A percentile compares a stretch with the other conserved stretches of the same genome.
Evolutionary conservation across 2,888 invertebrate species (phyloP).

Genomic region (Phasia obesa): DNA sequence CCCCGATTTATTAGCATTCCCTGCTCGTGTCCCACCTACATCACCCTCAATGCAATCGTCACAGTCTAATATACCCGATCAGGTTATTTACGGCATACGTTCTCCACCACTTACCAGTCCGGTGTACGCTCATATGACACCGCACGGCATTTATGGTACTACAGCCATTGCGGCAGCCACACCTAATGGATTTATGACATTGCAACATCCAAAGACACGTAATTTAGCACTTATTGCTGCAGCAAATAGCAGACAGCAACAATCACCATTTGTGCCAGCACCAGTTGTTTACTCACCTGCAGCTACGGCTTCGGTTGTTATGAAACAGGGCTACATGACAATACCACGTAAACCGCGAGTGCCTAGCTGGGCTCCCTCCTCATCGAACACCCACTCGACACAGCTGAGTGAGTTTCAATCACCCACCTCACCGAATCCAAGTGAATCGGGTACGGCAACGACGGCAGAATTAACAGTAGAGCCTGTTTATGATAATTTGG

Average conservation of each 20-base stretch:
- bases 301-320: slow-evolving; percentile 76
- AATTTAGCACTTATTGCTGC: slow-evolving; percentile 80
- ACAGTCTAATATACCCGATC: slow-evolving; percentile 86
- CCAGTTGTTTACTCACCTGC: slow-evolving; percentile 86
- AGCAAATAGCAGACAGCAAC: slow-evolving; percentile 83
- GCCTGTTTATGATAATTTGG: slow-evolving; percentile 93
- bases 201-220: slow-evolving; percentile 88
- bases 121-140: slow-evolving; percentile 83
- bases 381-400: slow-evolving; percentile 82
- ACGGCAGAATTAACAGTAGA: slow-evolving; percentile 86
- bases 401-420: slow-evolving; percentile 73
- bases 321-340: slow-evolving; percentile 92
- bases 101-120: slow-evolving; percentile 85
- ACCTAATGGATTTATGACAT: slow-evolving; percentile 88
- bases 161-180: slow-evolving; percentile 81
- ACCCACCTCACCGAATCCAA: slow-evolving; percentile 81
- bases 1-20: slow-evolving; percentile 92
- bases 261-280: slow-evolving; percentile 89
- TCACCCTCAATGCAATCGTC: slow-evolving; percentile 91
- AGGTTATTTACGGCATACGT: slow-evolving; percentile 80
- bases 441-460: slow-evolving; percentile 81
- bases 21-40: slow-evolving; percentile 87
- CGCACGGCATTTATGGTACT: slow-evolving; percentile 85
- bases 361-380: slow-evolving; percentile 90
- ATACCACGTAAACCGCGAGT: slow-evolving; percentile 92